phyloP scores from a whole-genome alignment of 2,113 vertebrate genomes.

The Pyxicephalus adspersus region DNA sequence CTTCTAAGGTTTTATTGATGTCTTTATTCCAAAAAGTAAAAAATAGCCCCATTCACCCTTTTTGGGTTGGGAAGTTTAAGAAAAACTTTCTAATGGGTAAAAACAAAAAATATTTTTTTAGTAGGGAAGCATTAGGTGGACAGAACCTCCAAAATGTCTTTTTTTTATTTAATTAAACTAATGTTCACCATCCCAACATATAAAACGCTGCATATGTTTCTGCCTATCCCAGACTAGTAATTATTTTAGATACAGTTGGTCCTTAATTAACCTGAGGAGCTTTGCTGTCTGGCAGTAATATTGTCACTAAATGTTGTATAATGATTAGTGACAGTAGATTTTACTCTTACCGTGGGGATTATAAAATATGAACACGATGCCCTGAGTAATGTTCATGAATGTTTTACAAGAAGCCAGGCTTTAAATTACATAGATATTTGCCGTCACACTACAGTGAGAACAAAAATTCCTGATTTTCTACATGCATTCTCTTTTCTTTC shows the following conservation, averaged over 20 bases:
- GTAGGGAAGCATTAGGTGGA: no score
- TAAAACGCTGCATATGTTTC: not conserved
- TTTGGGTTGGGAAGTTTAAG: no score
- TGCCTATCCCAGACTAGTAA: not conserved
- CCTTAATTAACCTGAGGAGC: constrained; percentile 24
- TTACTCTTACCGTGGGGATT: constrained; percentile 61
- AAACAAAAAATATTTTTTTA: no score
- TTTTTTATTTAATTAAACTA: not conserved
- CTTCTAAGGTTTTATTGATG: no score
- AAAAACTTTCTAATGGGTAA: no score
- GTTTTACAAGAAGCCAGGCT: constrained; percentile 62
- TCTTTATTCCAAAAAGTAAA: no score
- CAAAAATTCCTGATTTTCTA: constrained; percentile 49
- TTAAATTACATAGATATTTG: constrained; percentile 66
- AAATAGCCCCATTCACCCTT: no score
- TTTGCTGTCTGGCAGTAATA: constrained; percentile 17
- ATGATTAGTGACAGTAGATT: constrained; percentile 52
- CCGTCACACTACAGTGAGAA: constrained; percentile 58
- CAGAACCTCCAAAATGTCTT: no score
- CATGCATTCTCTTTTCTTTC: no score
- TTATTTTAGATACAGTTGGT: constrained; percentile 25
- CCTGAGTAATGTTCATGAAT: constrained; percentile 59
- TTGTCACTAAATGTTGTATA: constrained; percentile 13
- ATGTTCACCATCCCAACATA: not conserved
- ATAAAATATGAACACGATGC: constrained; percentile 58